A percentile compares a stretch with the other conserved stretches of the same genome.
These are phyloP conservation scores for Thalassoma bifasciatum DNA, from an alignment of 2,113 vertebrate species.

Conservation along the genomic window DNA sequence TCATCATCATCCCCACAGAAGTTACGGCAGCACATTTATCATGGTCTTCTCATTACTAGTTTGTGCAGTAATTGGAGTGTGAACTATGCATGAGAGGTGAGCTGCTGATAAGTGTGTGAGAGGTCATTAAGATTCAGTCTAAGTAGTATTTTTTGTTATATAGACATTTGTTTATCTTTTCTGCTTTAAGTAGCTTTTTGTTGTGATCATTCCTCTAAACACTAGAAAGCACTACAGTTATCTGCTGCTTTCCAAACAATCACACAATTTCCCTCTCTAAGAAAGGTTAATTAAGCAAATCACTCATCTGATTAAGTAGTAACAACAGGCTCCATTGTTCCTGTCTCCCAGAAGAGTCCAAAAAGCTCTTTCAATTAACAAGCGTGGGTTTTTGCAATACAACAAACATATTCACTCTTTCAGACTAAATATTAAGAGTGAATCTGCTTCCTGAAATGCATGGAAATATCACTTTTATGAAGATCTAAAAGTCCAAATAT, in stretches of 20 bases:
- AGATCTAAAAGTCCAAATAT: constrained; percentile 13
- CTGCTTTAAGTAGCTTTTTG: constrained; percentile 3
- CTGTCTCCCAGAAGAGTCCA: constrained; percentile 46
- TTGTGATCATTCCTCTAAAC: constrained; percentile 37
- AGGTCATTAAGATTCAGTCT: constrained; percentile 24
- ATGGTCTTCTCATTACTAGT: constrained; percentile 13
- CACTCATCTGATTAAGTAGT: constrained; percentile 63
- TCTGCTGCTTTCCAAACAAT: constrained; percentile 54
- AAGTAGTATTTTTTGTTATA: constrained; percentile 17
- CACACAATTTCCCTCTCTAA: constrained; percentile 51
- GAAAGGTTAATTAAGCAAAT: constrained; percentile 65
- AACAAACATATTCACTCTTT: constrained; percentile 46
- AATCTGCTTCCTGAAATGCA: background rate
- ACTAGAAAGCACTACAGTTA: constrained; percentile 43
- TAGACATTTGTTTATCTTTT: background rate
- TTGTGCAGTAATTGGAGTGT: constrained; percentile 10
- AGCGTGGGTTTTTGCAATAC: constrained; percentile 33
- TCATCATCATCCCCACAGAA: constrained; percentile 13
- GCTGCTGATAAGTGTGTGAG: constrained; percentile 14
- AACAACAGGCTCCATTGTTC: constrained; percentile 57
- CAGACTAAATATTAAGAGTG: background rate
- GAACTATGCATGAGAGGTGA: constrained; percentile 13
- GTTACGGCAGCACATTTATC: constrained; percentile 25
- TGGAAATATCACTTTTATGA: constrained; percentile 8
- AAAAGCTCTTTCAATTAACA: constrained; percentile 50